These are phyloP conservation scores for Molossus molossus DNA, from an alignment of 2,797 vertebrate genomes.

Conservation along the genomic window DNA sequence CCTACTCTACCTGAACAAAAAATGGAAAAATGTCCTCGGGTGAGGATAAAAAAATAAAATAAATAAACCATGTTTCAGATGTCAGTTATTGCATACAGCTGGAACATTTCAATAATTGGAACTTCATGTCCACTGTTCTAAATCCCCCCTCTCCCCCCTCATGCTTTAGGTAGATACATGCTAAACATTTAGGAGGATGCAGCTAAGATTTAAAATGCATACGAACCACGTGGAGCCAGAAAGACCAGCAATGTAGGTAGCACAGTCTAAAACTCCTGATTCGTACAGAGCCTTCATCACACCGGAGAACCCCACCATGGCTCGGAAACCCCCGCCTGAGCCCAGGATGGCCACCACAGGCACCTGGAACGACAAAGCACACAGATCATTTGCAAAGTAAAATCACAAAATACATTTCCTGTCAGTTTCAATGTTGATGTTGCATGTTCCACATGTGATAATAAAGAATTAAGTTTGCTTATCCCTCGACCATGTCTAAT, in stretches of 20 bases:
- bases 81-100: neutral
- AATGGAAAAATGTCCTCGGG: too few species aligned
- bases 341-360: constrained; percentile 97
- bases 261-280: constrained; percentile 97
- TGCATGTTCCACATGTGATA: neutral
- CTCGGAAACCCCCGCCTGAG: constrained; percentile 98
- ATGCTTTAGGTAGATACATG: constrained; percentile 25
- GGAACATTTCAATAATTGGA: constrained; percentile 17
- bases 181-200: neutral
- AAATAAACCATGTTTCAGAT: neutral
- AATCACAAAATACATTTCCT: neutral
- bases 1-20: too few species aligned
- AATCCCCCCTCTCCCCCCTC: neutral
- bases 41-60: too few species aligned
- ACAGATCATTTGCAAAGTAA: neutral
- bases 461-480: neutral
- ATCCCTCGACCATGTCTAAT: neutral
- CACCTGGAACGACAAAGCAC: constrained; percentile 90
- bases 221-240: constrained; percentile 98
- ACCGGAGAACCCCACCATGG: constrained; percentile 97
- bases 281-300: constrained; percentile 98
- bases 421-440: neutral
- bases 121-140: constrained; percentile 34
- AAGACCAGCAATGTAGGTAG: constrained; percentile 96
- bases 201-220: neutral